Base-by-base conservation (phyloP, 53 echinoderm and acorn worm genomes). In the Echinarachnius parma region DNA sequence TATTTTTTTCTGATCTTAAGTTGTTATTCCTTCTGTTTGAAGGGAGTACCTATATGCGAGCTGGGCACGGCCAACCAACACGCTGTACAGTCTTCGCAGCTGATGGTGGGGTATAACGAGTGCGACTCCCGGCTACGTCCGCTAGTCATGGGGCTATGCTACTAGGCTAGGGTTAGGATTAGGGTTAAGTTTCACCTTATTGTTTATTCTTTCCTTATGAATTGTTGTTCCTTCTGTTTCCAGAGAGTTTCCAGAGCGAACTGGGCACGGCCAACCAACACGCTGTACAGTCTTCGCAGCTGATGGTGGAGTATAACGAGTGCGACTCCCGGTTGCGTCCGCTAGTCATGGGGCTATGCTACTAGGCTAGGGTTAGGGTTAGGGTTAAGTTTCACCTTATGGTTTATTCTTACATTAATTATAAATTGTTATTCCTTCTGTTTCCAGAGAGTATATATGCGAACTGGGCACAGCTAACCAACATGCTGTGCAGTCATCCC, bases 81-180 rank as follows among this genome's bases (percentile, higher is more conserved):
- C 20, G 84, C 84, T 4, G 37, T 84, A 23, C 81, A 83, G 55
- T 81, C 90, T 5, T 79, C 77, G 21, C 75, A 88, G 77, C 56
- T 98, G 24, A 56, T 98, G 31, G 36, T 44, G 32, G 55, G 62
- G 71, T 98, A 98, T 58, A 67, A 63, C 47, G 29, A 80, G 25
- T 29, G 82, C 15, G 98, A 98, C 52, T 35, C 57, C 11, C 79
- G 98, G 16, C 80, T 92, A 19, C 78, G 81, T 30, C 46, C 63
- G 11, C 76, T 98, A 24, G 91, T 64, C 19, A 76, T 98, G 31
- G 86, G 77, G 29, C 57, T 98, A n/a, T 82, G 98, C n/a, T 81
- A 91, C 62, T 92, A 85, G 89, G 98, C 91, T 8, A 70, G 76
- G 32, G 77, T 92, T n/a, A n/a, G n/a, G n/a, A n/a, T n/a, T n/a